Base-by-base conservation (phyloP, 2,797 vertebrate species). In the Taenioides sp. region DNA sequence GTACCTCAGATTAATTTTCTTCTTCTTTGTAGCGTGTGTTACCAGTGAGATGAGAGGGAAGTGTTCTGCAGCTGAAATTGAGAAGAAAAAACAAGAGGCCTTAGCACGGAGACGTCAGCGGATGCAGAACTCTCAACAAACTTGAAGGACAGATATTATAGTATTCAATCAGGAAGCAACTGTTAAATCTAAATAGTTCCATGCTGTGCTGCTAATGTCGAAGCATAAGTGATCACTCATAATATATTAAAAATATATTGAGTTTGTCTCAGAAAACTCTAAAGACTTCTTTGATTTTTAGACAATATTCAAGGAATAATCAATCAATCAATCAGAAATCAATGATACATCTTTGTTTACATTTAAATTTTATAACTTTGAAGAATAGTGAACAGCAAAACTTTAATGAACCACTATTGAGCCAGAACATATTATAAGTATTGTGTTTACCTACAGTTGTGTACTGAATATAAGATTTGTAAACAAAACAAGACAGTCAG, bases 61-160 rank as follows among this genome's bases (percentile, higher is more conserved):
- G 72, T 97, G 94, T 87, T 95, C 95, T 17, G 92, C 93, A 22
- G 95, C 95, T 55, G 96, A 98, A 90, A 98, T 98, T 70, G 96
- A 96, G 87, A 94, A 86, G 70, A 98, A 99, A 87, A 97, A 96
- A 67, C 96, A 96, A 83, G 96, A 96, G 80, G 97, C 97, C 0
- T 84, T 98, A 80, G 93, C 96, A 69, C 92, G 96, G 85, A 96
- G 95, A 79, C 93, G 93, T 62, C 92, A 85, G 70, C 94, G 93
- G 73, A 87, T 94, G 72, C 94, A 93, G 73, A 86, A 91, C 1
- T 27, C 72, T 37, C 70, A 88, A 14, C 91, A 93, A 85, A 90
- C 90, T 23, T 75, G 85, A 70, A 72, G 43, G 61, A 59, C 50
- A 67, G 49, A 34, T 20, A 0, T 64, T 57, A 16, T 47, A 16